Percentiles rank a stretch among this genome's conserved stretches.
Conservation (phyloP, 2,888 invertebrate species). For the Euphydryas editha region DNA sequence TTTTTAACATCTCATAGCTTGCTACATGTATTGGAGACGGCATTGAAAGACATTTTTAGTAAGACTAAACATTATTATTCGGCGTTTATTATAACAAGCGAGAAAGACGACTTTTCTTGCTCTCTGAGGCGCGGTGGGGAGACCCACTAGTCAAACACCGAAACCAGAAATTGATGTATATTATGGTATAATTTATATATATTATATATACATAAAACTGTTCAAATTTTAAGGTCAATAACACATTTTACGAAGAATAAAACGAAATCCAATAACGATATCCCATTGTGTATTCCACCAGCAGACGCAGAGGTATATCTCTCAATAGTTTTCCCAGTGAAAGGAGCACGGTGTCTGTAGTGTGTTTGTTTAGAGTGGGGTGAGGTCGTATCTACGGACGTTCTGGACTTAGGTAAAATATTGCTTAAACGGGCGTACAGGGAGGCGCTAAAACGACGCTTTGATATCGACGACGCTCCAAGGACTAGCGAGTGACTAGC, state of each 20-base stretch:
- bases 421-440: not conserved
- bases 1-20: too few species aligned
- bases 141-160: too few species aligned
- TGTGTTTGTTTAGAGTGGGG: not conserved
- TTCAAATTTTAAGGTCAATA: too few species aligned
- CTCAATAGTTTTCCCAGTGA: conserved; percentile 1
- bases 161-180: too few species aligned
- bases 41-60: too few species aligned
- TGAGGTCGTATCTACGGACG: conserved; percentile 10
- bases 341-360: not conserved
- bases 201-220: too few species aligned
- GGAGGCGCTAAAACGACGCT: not conserved
- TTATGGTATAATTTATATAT: too few species aligned
- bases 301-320: not conserved
- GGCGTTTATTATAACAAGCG: too few species aligned
- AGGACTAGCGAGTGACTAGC: not conserved
- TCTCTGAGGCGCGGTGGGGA: too few species aligned
- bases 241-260: not conserved
- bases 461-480: not conserved
- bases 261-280: not conserved
- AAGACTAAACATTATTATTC: too few species aligned
- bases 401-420: conserved; percentile 7
- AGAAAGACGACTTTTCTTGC: too few species aligned
- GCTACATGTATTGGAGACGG: too few species aligned
- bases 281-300: not conserved